Evolutionary conservation across 1,140 invertebrate species (phyloP).

Genomic region (Ridgeia piscesae): DNA sequence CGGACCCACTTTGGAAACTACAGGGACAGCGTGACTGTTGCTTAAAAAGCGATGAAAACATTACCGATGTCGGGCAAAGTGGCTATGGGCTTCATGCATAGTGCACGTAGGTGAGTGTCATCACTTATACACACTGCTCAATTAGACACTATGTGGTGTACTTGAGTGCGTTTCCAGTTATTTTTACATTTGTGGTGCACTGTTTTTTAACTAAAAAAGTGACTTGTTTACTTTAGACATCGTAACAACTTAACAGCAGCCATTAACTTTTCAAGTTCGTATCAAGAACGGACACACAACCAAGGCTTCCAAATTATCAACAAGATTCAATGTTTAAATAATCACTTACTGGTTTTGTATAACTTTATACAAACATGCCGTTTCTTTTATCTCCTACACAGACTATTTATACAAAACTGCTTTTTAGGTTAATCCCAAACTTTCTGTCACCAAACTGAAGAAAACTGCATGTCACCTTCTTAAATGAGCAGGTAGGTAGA

Average conservation of each 20-base stretch:
- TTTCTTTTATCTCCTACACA: background rate
- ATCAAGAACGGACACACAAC: background rate
- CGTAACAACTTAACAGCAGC: background rate
- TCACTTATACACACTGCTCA: background rate
- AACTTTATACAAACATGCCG: background rate
- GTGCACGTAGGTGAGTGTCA: background rate
- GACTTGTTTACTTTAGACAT: background rate
- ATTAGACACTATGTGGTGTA: background rate
- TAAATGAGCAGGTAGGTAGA: background rate
- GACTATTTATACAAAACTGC: background rate
- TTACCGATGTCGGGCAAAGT: background rate
- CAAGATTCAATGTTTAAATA: background rate
- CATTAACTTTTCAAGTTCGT: background rate
- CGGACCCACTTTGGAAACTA: background rate
- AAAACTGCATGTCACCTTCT: background rate
- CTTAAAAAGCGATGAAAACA: slow-evolving; percentile 5
- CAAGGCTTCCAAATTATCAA: background rate
- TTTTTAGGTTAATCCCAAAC: background rate
- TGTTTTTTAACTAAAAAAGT: background rate
- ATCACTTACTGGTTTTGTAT: background rate
- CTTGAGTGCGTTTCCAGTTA: background rate
- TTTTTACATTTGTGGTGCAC: background rate
- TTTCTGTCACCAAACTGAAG: background rate
- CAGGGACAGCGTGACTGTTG: background rate
- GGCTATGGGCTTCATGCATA: background rate